Percentiles rank a stretch among this genome's conserved stretches.
phyloP scores from a whole-genome alignment of 2,113 vertebrate species.

The Hippocampus comes region DNA sequence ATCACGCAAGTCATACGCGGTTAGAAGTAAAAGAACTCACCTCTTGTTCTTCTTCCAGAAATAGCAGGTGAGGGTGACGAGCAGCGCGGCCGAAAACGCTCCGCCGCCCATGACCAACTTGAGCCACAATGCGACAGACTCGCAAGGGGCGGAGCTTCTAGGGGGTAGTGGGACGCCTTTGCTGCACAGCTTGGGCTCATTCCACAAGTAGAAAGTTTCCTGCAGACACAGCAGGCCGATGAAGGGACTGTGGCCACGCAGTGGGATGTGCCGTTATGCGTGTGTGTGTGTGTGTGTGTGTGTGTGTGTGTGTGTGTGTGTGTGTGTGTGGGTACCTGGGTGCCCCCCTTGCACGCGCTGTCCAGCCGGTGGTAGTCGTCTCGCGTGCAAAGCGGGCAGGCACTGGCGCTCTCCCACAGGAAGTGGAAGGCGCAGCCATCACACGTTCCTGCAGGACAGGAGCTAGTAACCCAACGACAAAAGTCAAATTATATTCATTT shows the following conservation, averaged over 20 bases:
- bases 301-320: background rate
- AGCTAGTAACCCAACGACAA: slow-evolving; percentile 58
- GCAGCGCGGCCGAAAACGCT: slow-evolving; percentile 82
- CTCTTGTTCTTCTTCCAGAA: slow-evolving; percentile 99
- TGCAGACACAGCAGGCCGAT: slow-evolving; percentile 33
- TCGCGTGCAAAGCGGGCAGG: slow-evolving; percentile 81
- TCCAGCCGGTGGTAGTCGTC: slow-evolving; percentile 85
- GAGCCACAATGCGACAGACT: slow-evolving; percentile 90
- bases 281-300: background rate
- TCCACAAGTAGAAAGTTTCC: slow-evolving; percentile 93
- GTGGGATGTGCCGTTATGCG: background rate
- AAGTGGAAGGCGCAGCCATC: slow-evolving; percentile 89
- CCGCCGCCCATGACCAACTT: slow-evolving; percentile 87
- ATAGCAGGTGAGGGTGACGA: slow-evolving; percentile 91
- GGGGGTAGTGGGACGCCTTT: slow-evolving; percentile 82
- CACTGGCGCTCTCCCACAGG: slow-evolving; percentile 83
- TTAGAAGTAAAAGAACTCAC: slow-evolving; percentile 59
- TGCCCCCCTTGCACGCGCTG: slow-evolving; percentile 82
- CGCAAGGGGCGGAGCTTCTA: slow-evolving; percentile 79
- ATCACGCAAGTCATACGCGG: background rate
- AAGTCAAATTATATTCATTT: background rate
- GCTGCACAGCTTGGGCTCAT: slow-evolving; percentile 86
- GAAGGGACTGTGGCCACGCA: background rate
- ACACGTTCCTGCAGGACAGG: slow-evolving; percentile 85
- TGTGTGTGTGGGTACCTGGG: slow-evolving; percentile 73